These are phyloP conservation scores for Rhipidura dahli DNA, from an alignment of 2,113 vertebrate genomes.

Conservation along the genomic window DNA sequence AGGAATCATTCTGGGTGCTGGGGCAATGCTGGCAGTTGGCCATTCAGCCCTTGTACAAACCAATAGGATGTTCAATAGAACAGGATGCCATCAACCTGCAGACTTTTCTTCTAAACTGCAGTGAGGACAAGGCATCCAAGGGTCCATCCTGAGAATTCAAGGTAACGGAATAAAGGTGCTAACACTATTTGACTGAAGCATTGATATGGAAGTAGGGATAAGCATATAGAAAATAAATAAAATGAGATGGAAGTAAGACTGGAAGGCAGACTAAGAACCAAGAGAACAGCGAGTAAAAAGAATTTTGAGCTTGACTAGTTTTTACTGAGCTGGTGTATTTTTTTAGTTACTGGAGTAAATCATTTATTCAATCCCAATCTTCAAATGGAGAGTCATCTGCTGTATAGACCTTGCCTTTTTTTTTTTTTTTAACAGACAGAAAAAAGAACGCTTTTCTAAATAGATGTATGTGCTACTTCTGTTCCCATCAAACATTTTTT, in stretches of 20 bases:
- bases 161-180: neutral
- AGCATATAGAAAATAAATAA: neutral
- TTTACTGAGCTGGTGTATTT: neutral
- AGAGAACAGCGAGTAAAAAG: neutral
- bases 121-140: neutral
- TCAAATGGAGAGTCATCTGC: neutral
- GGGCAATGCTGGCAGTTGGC: neutral
- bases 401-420: neutral
- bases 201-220: neutral
- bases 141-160: neutral
- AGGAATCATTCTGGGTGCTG: neutral
- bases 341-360: neutral
- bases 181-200: neutral
- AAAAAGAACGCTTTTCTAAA: neutral
- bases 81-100: neutral
- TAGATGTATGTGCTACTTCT: neutral
- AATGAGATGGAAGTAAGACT: neutral
- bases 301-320: neutral
- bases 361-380: neutral
- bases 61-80: neutral
- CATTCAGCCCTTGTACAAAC: neutral
- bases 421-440: neutral
- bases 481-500: neutral
- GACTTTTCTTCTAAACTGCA: neutral
- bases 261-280: neutral